Evolutionary conservation across 1,140 invertebrate species (phyloP).

Genomic region (Zaprionus gabonicus): DNA sequence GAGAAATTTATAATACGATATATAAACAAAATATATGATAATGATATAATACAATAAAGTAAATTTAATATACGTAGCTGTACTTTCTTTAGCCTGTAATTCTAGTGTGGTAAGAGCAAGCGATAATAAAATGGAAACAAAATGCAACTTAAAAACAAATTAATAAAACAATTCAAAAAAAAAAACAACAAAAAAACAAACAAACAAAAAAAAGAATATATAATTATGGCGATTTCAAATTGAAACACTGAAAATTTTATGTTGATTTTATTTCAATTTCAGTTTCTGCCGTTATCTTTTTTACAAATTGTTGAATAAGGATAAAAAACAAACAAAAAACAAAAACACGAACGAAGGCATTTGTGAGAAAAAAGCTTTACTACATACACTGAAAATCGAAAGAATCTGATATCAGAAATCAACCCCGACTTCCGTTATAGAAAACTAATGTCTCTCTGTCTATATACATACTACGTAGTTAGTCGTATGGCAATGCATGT

Average conservation of each 20-base stretch:
- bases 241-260: constrained; percentile 24
- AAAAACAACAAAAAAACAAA: constrained; percentile 20
- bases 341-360: constrained; percentile 31
- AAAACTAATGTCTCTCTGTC: constrained; percentile 37
- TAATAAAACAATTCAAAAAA: constrained; percentile 64
- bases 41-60: constrained; percentile 27
- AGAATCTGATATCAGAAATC: constrained; percentile 17
- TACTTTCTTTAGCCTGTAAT: constrained; percentile 71
- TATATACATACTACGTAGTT: constrained; percentile 36
- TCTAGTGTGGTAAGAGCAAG: constrained; percentile 65
- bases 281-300: constrained; percentile 11
- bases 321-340: not conserved
- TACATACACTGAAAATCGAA: constrained; percentile 24
- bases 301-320: constrained; percentile 10
- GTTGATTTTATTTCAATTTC: constrained; percentile 35
- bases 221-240: constrained; percentile 36
- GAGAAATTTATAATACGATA: constrained; percentile 26
- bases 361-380: constrained; percentile 48
- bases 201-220: constrained; percentile 30
- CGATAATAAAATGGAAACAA: constrained; percentile 77
- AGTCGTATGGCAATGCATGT: constrained; percentile 48
- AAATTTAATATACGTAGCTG: constrained; percentile 59
- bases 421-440: constrained; percentile 51
- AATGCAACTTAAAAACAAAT: constrained; percentile 75
- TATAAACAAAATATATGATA: constrained; percentile 34